Evolutionary conservation across 2,888 invertebrate species (phyloP), one percentile per base, ranked within the genome.

Genomic region (Tenthredo amoena): DNA sequence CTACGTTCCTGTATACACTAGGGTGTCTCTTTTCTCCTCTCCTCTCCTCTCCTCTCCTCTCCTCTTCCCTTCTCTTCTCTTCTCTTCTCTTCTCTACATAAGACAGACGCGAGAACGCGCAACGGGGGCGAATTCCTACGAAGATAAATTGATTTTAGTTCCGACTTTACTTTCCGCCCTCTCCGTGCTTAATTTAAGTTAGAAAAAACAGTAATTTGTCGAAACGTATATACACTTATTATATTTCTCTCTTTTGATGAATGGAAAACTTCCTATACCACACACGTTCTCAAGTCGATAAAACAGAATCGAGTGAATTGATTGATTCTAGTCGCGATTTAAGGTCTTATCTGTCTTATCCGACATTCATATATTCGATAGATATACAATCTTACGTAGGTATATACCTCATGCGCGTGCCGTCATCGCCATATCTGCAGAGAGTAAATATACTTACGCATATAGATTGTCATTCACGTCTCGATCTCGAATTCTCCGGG

Each of bases 391-490:
- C 31, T 55, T 68, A 71, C 7, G 7, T 37, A 15, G 40, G 37
- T 18, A 50, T 7, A 3, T n/a, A n/a, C n/a, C n/a, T 7, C 26
- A 26, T 1, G 55, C n/a, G 55, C 26, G 21, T 76, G 21, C 26
- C 76, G 76, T 76, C 76, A 76, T 5, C 47, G 21, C 47, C 62
- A 62, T n/a, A 55, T 55, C 55, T 55, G n/a, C n/a, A 55, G 1
- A 10, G 15, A 76, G 26, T 47, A 26, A 76, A 26, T 47, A 76
- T 47, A 76, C 76, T 76, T 76, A 71, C 37, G 71, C 26, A 71
- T 71, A 90, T 89, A 90, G 90, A 88, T 89, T 90, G 92, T 91
- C 91, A 91, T 91, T 91, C 90, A 89, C 89, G 37, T n/a, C 18
- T 50, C 89, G 83, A 86, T 47, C 12, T 62, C 62, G 26, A 26